phyloP scores from a whole-genome alignment of 1,140 invertebrate genomes.

The Zaprionus camerounensis region DNA sequence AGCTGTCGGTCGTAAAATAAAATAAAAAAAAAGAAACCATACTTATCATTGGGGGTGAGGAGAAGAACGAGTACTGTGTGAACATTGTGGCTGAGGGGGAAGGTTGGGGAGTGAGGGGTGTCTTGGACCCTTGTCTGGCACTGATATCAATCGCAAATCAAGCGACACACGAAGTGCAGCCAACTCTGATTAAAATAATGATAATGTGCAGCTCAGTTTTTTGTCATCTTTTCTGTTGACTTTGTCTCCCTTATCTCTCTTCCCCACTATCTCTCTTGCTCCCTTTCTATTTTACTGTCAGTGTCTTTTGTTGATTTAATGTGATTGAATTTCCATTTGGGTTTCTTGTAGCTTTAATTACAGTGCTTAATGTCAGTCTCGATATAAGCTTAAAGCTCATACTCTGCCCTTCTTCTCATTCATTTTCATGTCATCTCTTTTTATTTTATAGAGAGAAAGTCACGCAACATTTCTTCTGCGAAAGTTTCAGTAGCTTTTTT shows the following conservation, averaged over 20 bases:
- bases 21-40: conserved; percentile 38
- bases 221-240: conserved; percentile 33
- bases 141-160: conserved; percentile 59
- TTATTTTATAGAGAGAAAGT: conserved; percentile 11
- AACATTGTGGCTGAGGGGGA: background rate
- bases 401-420: background rate
- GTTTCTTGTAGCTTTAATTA: conserved; percentile 55
- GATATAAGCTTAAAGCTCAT: conserved; percentile 4
- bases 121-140: conserved; percentile 25
- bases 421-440: background rate
- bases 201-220: conserved; percentile 45
- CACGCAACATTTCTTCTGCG: conserved; percentile 12
- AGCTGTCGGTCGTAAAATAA: conserved; percentile 50
- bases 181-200: conserved; percentile 72
- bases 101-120: background rate
- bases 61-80: background rate
- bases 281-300: conserved; percentile 10
- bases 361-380: conserved; percentile 40
- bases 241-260: conserved; percentile 39
- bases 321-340: conserved; percentile 58
- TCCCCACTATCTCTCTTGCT: background rate
- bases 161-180: conserved; percentile 49
- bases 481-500: conserved; percentile 14
- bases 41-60: conserved; percentile 33
- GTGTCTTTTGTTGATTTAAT: conserved; percentile 51